A percentile compares a stretch with the other conserved stretches of the same genome.
Evolutionary conservation across 2,888 invertebrate genomes (phyloP).

Genomic region (Aphrophora alni): DNA sequence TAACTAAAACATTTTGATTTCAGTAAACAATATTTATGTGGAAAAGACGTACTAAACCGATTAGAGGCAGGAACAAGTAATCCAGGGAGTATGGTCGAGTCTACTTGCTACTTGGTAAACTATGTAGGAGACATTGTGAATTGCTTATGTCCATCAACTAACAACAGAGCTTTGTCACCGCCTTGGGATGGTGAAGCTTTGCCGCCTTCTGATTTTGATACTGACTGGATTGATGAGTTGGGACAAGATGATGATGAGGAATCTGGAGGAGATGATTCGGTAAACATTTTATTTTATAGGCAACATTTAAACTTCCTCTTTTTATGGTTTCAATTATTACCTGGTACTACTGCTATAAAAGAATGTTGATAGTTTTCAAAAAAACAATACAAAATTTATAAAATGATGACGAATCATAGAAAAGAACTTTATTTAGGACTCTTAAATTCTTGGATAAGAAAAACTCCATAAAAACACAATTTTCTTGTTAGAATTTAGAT

Average conservation of each 20-base stretch:
- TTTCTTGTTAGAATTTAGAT: too few species aligned
- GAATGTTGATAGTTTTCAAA: too few species aligned
- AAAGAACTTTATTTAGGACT: too few species aligned
- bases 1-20: too few species aligned
- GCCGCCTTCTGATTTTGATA: constrained; percentile 72
- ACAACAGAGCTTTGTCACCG: constrained; percentile 65
- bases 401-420: too few species aligned
- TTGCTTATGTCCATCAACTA: constrained; percentile 60
- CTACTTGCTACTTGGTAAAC: constrained; percentile 82
- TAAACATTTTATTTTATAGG: constrained; percentile 53
- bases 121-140: constrained; percentile 81
- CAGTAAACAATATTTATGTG: constrained; percentile 64
- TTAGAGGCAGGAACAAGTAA: constrained; percentile 60
- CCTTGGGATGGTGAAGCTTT: constrained; percentile 80
- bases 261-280: constrained; percentile 90
- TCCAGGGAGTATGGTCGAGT: constrained; percentile 67
- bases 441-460: too few species aligned
- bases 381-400: too few species aligned
- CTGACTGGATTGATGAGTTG: constrained; percentile 86
- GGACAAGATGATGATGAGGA: constrained; percentile 84
- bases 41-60: constrained; percentile 65
- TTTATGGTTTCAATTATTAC: too few species aligned
- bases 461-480: too few species aligned
- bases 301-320: too few species aligned
- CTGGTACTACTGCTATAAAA: too few species aligned